phyloP scores from a whole-genome alignment of 2,888 invertebrate species.

The Gymnosoma rotundatum region DNA sequence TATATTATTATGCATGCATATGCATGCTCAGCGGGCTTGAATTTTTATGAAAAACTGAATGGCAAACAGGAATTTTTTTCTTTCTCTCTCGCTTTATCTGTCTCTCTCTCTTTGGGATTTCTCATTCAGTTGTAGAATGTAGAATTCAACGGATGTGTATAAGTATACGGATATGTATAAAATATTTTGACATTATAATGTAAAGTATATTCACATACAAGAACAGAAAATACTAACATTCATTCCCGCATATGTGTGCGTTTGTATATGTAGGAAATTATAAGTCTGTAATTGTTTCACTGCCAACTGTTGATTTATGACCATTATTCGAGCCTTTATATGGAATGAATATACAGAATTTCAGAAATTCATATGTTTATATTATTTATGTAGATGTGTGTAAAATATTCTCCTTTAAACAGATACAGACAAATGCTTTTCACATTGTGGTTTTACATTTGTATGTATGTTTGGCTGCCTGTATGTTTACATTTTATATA shows the following conservation, averaged over 20 bases:
- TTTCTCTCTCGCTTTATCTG: not conserved
- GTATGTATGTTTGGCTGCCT: not conserved
- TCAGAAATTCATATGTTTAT: slow-evolving; percentile 25
- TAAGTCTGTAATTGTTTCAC: slow-evolving; percentile 39
- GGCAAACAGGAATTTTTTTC: slow-evolving; percentile 31
- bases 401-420: not conserved
- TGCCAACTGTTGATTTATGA: slow-evolving; percentile 67
- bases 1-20: slow-evolving; percentile 21
- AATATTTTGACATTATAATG: slow-evolving; percentile 37
- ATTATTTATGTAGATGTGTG: not conserved
- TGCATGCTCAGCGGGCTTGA: slow-evolving; percentile 6
- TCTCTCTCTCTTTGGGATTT: not conserved
- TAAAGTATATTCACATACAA: not conserved
- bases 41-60: slow-evolving; percentile 42
- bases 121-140: not conserved
- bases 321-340: slow-evolving; percentile 34
- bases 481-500: too few species aligned
- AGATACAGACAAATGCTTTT: not conserved
- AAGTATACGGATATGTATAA: not conserved
- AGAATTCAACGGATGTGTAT: not conserved
- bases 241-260: not conserved
- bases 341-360: slow-evolving; percentile 41
- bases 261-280: too few species aligned
- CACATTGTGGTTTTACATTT: not conserved
- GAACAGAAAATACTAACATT: not conserved